Evolutionary conservation across 2,888 invertebrate genomes (phyloP).

Genomic region (Doris montereyensis): DNA sequence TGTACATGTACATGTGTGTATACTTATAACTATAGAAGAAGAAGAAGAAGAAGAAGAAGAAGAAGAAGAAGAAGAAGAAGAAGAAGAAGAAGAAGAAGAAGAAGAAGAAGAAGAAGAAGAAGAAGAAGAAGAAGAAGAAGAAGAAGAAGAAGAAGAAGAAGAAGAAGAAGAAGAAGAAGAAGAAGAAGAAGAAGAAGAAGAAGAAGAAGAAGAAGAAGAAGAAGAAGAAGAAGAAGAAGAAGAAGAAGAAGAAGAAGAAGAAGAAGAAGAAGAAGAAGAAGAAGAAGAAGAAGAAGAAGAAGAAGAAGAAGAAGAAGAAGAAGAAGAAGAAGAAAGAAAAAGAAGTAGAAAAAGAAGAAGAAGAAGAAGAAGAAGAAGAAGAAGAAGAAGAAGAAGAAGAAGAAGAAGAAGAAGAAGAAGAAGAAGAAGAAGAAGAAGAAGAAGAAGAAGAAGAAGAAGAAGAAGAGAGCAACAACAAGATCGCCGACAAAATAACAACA

Average conservation of each 20-base stretch:
- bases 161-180: too few species aligned
- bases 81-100: too few species aligned
- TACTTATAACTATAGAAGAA: too few species aligned
- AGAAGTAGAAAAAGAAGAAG: too few species aligned
- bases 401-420: slow-evolving; percentile 7
- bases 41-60: too few species aligned
- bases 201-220: not conserved
- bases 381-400: slow-evolving; percentile 2
- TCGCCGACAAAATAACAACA: not conserved
- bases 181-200: not conserved
- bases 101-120: too few species aligned
- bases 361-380: slow-evolving; percentile 17
- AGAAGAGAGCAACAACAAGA: not conserved
- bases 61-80: too few species aligned
- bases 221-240: not conserved
- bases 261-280: not conserved
- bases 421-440: not conserved
- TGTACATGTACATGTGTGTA: too few species aligned
- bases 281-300: not conserved
- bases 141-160: too few species aligned
- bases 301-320: slow-evolving; percentile 3
- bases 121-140: too few species aligned
- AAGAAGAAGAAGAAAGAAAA: slow-evolving; percentile 12
- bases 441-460: not conserved
- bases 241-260: not conserved